Conservation (phyloP, 2,888 invertebrate genomes). For the Cataglyphis altisquamis region DNA sequence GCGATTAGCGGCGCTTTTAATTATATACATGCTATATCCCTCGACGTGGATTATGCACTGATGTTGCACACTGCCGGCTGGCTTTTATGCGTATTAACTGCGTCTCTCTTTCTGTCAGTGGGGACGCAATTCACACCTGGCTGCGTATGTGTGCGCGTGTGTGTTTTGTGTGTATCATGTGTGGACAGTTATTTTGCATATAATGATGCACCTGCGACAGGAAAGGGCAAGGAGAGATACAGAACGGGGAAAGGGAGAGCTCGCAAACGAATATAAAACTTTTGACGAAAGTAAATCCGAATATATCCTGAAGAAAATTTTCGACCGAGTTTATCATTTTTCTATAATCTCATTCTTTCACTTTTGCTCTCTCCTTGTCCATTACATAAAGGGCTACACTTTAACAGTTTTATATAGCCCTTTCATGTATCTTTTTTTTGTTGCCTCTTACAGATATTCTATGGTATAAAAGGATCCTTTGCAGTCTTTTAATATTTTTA, state of each 20-base stretch:
- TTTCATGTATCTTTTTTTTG: slow-evolving; percentile 8
- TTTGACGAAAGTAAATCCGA: neutral
- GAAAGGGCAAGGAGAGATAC: slow-evolving; percentile 4
- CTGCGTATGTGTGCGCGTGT: slow-evolving; percentile 18
- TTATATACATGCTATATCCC: slow-evolving; percentile 25
- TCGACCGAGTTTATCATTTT: neutral
- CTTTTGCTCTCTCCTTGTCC: slow-evolving; percentile 14
- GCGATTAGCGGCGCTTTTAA: slow-evolving; percentile 53
- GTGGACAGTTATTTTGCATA: slow-evolving; percentile 21
- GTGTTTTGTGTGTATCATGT: slow-evolving; percentile 20
- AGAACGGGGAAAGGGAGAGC: neutral
- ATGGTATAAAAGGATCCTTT: neutral
- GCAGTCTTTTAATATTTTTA: neutral
- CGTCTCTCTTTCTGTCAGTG: slow-evolving; percentile 25
- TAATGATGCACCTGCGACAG: neutral
- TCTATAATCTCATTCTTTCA: neutral
- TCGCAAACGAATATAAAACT: neutral
- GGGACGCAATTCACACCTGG: slow-evolving; percentile 28
- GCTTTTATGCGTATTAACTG: slow-evolving; percentile 52
- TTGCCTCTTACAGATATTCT: neutral
- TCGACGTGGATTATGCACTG: slow-evolving; percentile 37
- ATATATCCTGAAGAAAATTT: neutral
- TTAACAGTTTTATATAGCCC: neutral
- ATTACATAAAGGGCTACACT: neutral
- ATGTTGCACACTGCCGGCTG: slow-evolving; percentile 29